Percentiles rank a stretch among this genome's conserved stretches.
phyloP scores from a whole-genome alignment of 1,140 invertebrate species.

The Bombyx mandarina region DNA sequence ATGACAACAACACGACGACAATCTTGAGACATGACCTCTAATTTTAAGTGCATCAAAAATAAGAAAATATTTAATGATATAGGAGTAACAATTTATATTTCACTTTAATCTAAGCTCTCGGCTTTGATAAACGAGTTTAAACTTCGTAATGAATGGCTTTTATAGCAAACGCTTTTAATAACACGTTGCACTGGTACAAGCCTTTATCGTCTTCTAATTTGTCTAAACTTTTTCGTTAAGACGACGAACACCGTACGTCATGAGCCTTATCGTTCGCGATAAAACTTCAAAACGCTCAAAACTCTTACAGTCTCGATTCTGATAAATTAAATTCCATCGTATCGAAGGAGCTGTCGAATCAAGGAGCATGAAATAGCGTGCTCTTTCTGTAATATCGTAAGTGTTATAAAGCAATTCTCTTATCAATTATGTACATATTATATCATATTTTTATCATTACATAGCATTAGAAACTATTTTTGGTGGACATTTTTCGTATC shows the following conservation, averaged over 20 bases:
- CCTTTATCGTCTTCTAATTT: conserved; percentile 6
- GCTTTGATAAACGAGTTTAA: not conserved
- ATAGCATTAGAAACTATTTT: no score
- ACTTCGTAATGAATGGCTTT: no score
- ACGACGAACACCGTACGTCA: conserved; percentile 6
- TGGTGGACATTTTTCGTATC: no score
- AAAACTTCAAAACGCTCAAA: conserved; percentile 17
- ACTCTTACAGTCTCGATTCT: conserved; percentile 9
- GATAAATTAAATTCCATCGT: conserved; percentile 20
- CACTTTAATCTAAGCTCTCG: no score
- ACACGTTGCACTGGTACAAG: conserved; percentile 4
- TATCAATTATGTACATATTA: no score
- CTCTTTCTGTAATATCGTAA: not conserved
- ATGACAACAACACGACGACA: no score
- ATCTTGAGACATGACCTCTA: no score
- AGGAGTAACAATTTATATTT: no score
- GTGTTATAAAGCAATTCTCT: no score
- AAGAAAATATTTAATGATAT: no score
- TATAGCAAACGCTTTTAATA: not conserved
- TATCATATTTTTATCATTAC: no score
- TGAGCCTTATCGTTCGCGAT: conserved; percentile 10
- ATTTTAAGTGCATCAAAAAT: no score
- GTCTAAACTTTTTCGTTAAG: conserved; percentile 4
- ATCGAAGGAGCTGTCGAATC: conserved; percentile 15
- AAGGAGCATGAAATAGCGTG: not conserved